Evolutionary conservation across 2,797 vertebrate genomes (phyloP), one percentile per base, ranked within the genome.

Genomic region (Tenualosa ilisha): DNA sequence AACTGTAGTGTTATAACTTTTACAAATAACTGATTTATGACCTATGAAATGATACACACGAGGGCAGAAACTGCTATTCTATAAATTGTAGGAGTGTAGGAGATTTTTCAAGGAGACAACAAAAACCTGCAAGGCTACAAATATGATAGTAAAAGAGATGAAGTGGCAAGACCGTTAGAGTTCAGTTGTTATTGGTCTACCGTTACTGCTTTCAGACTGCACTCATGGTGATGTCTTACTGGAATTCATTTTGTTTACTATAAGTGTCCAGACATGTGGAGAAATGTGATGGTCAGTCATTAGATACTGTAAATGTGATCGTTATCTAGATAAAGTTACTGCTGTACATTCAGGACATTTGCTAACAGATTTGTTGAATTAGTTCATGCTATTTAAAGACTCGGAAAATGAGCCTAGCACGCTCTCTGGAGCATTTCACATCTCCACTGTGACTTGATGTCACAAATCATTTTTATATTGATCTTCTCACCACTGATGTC

Each of bases 361-460:
- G 22, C 75, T 81, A 79, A 86, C 56, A 79, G 50, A 83, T 83
- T 63, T 81, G 82, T 83, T 17, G 24, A 53, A 83, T 83, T 81
- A 81, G 82, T 86, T 54, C 68, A 83, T 40, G 49, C 82, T 81
- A 81, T 61, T 61, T 79, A 46, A 79, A 86, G 82, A 61, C 9
- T 79, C 31, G 50, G 15, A 61, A 81, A 61, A 79, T n/a, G 79
- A 63, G 20, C 24, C n/a, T 72, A 6, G 12, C 65, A 72, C 65
- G 37, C 40, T 72, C 65, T 72, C 65, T 72, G 65, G 65, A 72
- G 65, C 65, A 72, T 54, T 26, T 49, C 81, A 50, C 81, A 49
- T 51, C 40, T 65, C 43, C 81, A 49, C 81, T 37, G 65, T 37
- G 65, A 72, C 65, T 17, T 79, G 37, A 79, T 43, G 37, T 79